Percentiles rank a stretch among this genome's conserved stretches.
Conservation (phyloP, 2,888 invertebrate species). For the Vesta saturnalis region DNA sequence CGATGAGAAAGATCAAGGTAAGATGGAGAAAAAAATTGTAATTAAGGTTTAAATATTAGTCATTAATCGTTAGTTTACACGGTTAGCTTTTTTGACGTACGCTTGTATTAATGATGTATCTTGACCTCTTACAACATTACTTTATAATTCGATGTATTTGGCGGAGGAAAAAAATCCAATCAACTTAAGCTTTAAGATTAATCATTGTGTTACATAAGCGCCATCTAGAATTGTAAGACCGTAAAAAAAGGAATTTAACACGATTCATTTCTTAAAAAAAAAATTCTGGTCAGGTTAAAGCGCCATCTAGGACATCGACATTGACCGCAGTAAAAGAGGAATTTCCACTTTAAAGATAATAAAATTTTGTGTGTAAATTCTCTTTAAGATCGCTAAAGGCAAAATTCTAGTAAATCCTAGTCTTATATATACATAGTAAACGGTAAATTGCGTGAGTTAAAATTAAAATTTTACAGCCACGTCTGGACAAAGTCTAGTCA, state of each 20-base stretch:
- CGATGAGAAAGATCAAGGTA: constrained; percentile 86
- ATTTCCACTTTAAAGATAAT: neutral
- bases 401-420: constrained; percentile 17
- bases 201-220: constrained; percentile 13
- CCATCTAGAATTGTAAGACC: neutral
- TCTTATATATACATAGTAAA: too few species aligned
- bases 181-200: constrained; percentile 8
- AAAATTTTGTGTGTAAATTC: constrained; percentile 5
- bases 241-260: too few species aligned
- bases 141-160: constrained; percentile 25
- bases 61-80: constrained; percentile 41
- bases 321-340: constrained; percentile 1
- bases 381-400: constrained; percentile 6
- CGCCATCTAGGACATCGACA: neutral
- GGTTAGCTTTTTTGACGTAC: constrained; percentile 29
- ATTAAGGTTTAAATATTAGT: constrained; percentile 39
- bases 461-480: constrained; percentile 41
- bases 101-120: constrained; percentile 37
- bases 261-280: too few species aligned
- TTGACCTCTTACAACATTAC: constrained; percentile 33
- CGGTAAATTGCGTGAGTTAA: constrained; percentile 39
- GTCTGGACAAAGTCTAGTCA: constrained; percentile 46
- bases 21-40: constrained; percentile 17
- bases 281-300: too few species aligned
- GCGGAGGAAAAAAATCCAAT: constrained; percentile 26